Evolutionary conservation across 2,888 invertebrate genomes (phyloP).

Genomic region (Melikaiella ostensackeni): DNA sequence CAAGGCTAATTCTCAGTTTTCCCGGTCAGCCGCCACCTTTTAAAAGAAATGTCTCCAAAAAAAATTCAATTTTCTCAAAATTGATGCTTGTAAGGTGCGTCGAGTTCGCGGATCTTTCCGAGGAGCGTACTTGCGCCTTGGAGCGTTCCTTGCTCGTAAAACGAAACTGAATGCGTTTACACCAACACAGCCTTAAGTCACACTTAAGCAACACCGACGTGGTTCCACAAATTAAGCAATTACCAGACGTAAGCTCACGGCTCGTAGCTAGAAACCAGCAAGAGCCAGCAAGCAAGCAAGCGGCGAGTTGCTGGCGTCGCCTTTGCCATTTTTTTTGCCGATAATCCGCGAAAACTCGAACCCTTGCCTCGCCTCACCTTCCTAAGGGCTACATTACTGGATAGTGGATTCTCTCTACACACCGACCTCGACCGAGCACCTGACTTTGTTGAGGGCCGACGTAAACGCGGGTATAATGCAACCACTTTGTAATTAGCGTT

Average conservation of each 20-base stretch:
- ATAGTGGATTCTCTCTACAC: background rate
- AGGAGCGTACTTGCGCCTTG: slow-evolving; percentile 62
- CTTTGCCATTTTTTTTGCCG: slow-evolving; percentile 48
- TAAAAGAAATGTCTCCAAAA: background rate
- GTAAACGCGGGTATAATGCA: slow-evolving; percentile 6
- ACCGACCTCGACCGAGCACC: slow-evolving; percentile 14
- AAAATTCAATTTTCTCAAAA: slow-evolving; percentile 41
- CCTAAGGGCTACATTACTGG: slow-evolving; percentile 31
- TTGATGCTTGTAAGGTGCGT: background rate
- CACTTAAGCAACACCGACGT: slow-evolving; percentile 59
- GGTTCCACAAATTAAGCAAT: slow-evolving; percentile 76
- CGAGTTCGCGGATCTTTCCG: slow-evolving; percentile 44
- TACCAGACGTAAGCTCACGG: slow-evolving; percentile 63
- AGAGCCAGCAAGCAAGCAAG: background rate
- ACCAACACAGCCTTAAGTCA: slow-evolving; percentile 54
- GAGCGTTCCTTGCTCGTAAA: slow-evolving; percentile 72
- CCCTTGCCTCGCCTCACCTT: background rate
- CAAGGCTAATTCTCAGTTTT: too few relatives aligned
- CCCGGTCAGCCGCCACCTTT: too few relatives aligned
- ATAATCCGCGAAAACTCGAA: slow-evolving; percentile 35
- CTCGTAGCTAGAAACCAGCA: slow-evolving; percentile 23
- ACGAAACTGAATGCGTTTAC: slow-evolving; percentile 62
- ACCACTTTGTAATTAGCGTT: slow-evolving; percentile 34
- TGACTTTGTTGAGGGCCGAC: slow-evolving; percentile 19
- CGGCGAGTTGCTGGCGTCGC: slow-evolving; percentile 34